Evolutionary conservation across 1,140 invertebrate genomes (phyloP).

Genomic region (Akabosia matsudoensis): DNA sequence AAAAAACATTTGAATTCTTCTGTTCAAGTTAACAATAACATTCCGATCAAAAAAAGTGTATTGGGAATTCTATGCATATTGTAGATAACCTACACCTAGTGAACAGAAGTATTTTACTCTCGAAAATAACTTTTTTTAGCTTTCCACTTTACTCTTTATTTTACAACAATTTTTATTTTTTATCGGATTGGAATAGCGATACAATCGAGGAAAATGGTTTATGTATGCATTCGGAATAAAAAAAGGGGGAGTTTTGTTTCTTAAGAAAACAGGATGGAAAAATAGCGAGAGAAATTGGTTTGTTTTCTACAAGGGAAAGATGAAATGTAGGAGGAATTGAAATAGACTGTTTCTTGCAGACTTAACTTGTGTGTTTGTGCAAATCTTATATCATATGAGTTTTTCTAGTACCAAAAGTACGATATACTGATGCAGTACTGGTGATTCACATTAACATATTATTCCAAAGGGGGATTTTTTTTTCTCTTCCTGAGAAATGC

Average conservation of each 20-base stretch:
- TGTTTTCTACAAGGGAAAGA: background rate
- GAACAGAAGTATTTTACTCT: background rate
- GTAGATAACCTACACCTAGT: background rate
- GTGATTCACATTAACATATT: constrained; percentile 20
- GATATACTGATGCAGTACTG: too few species aligned
- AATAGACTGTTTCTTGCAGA: constrained; percentile 6
- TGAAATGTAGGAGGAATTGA: constrained; percentile 18
- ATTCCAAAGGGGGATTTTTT: constrained; percentile 8
- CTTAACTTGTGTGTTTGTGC: background rate
- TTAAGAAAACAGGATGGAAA: background rate
- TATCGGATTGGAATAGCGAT: constrained; percentile 23
- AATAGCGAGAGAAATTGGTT: too few species aligned
- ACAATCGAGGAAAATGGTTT: constrained; percentile 23
- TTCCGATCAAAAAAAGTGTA: background rate
- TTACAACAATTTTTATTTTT: constrained; percentile 20
- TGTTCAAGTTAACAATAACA: background rate
- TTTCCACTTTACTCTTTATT: constrained; percentile 6
- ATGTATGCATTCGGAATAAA: constrained; percentile 1
- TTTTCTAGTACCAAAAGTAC: too few species aligned
- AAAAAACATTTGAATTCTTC: too few species aligned
- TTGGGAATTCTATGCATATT: background rate
- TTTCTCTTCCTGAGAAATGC: background rate
- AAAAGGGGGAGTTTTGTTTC: constrained; percentile 5
- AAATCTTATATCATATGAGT: background rate
- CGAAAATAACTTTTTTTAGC: constrained; percentile 14